These are phyloP conservation scores for Suncus etruscus DNA, from an alignment of 2,113 vertebrate genomes.

Conservation along the genomic window DNA sequence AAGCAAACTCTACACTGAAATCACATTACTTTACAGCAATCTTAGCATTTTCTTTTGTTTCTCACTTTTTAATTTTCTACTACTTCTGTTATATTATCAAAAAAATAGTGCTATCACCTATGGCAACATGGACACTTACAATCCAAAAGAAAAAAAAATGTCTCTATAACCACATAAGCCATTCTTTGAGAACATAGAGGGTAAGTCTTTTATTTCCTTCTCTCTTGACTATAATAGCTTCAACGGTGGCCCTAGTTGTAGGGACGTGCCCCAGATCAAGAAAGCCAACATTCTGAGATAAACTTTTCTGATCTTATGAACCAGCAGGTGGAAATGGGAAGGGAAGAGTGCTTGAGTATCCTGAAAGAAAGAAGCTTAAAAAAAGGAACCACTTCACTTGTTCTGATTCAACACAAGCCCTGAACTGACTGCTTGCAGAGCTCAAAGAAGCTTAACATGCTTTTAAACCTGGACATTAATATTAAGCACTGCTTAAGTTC, in stretches of 20 bases:
- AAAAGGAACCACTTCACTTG: background rate
- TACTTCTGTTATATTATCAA: background rate
- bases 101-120: no score
- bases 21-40: background rate
- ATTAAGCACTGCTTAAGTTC: constrained; percentile 32
- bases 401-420: background rate
- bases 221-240: background rate
- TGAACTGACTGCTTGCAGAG: background rate
- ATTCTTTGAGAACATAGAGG: background rate
- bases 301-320: constrained; percentile 33
- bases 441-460: background rate
- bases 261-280: background rate
- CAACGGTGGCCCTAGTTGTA: background rate
- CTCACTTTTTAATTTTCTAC: background rate
- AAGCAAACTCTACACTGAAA: no score
- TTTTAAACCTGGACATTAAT: constrained; percentile 7
- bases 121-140: background rate
- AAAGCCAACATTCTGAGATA: background rate
- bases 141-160: constrained; percentile 23
- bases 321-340: background rate
- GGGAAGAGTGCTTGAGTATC: background rate
- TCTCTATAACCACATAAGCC: background rate
- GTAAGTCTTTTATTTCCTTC: background rate
- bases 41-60: background rate
- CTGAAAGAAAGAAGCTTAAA: background rate